These are phyloP conservation scores for Clytia hemisphaerica DNA, from an alignment of 30 jellyfish, hydroid and myxozoan genomes.

Conservation along the genomic window DNA sequence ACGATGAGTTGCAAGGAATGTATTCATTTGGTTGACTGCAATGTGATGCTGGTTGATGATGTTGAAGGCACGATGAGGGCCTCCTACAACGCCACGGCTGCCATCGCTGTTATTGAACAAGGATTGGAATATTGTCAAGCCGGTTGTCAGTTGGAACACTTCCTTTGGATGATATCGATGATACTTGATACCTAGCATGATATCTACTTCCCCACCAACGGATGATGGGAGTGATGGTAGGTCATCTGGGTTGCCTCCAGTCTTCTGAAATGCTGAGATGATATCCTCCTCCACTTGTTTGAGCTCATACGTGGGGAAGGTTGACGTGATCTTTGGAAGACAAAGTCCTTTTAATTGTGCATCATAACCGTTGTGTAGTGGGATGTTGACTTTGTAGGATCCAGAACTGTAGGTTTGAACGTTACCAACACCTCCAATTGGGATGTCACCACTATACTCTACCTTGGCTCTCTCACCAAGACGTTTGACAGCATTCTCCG, in stretches of 20 bases:
- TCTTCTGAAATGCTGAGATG: not conserved
- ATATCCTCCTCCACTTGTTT: not conserved
- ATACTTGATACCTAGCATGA: conserved; percentile 2
- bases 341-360: not conserved
- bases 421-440: conserved; percentile 11
- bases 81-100: conserved; percentile 7
- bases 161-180: not conserved
- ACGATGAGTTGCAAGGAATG: too few relatives aligned
- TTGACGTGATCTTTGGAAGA: not conserved
- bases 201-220: not conserved
- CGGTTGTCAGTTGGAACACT: not conserved
- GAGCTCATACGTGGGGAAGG: not conserved
- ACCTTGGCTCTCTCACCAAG: conserved; percentile 10
- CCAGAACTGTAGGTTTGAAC: not conserved
- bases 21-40: not conserved
- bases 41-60: not conserved
- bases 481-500: conserved; percentile 12
- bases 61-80: not conserved
- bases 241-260: not conserved
- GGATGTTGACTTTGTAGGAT: not conserved
- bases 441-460: not conserved
- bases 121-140: not conserved
- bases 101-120: not conserved
- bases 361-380: not conserved
- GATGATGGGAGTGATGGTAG: not conserved